Evolutionary conservation across 2,888 invertebrate species (phyloP).

Genomic region (Lasioglossum morio): DNA sequence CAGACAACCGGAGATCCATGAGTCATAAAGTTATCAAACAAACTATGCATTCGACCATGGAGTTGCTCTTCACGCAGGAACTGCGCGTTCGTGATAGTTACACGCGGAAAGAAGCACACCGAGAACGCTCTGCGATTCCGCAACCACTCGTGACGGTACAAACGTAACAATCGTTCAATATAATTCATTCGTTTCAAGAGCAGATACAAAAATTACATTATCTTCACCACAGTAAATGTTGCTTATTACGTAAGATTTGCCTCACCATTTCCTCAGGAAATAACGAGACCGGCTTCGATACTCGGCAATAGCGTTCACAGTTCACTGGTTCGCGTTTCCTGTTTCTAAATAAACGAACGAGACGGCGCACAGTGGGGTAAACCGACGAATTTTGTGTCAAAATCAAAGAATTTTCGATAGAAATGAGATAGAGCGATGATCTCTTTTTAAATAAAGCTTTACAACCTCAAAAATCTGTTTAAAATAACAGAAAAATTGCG

Average conservation of each 20-base stretch:
- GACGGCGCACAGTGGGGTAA: not conserved
- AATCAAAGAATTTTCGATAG: too few relatives aligned
- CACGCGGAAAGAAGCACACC: not conserved
- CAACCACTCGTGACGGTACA: not conserved
- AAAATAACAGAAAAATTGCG: too few relatives aligned
- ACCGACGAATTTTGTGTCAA: too few relatives aligned
- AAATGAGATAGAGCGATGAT: too few relatives aligned
- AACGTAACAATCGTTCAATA: not conserved
- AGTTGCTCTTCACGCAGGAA: conserved; percentile 21
- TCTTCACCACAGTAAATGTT: not conserved
- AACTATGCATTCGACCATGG: conserved; percentile 28
- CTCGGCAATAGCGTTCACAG: not conserved
- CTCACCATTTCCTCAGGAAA: not conserved
- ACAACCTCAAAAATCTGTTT: too few relatives aligned
- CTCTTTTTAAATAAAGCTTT: too few relatives aligned
- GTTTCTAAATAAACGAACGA: not conserved
- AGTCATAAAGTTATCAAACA: conserved; percentile 57
- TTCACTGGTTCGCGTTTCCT: not conserved
- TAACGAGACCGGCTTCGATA: not conserved
- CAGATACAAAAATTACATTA: not conserved
- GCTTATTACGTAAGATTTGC: not conserved
- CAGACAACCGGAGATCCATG: conserved; percentile 49
- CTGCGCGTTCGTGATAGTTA: not conserved
- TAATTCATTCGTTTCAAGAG: not conserved
- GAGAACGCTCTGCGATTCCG: not conserved